phyloP scores from a whole-genome alignment of 1,140 invertebrate species.

The Acromyrmex echinatior region DNA sequence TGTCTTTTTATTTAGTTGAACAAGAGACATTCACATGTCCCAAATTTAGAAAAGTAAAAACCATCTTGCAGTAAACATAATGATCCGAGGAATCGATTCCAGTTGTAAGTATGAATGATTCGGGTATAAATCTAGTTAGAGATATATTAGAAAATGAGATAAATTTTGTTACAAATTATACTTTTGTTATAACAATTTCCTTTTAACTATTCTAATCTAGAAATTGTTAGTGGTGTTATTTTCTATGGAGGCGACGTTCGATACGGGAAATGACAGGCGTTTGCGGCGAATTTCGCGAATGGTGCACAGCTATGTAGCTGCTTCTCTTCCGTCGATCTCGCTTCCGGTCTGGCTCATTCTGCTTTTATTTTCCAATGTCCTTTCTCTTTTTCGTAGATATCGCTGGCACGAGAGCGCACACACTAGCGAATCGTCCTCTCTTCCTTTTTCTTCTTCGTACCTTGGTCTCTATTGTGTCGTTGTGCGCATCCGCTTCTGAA shows the following conservation, averaged over 20 bases:
- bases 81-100: not conserved
- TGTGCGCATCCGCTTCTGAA: slow-evolving; percentile 60
- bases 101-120: not conserved
- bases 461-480: slow-evolving; percentile 40
- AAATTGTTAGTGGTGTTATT: slow-evolving; percentile 1
- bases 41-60: not conserved
- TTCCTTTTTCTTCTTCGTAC: slow-evolving; percentile 25
- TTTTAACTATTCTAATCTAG: not conserved
- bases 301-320: not conserved
- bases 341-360: slow-evolving; percentile 16
- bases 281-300: slow-evolving; percentile 6
- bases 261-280: not conserved
- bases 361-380: slow-evolving; percentile 23
- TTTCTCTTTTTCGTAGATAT: slow-evolving; percentile 16
- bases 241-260: not conserved
- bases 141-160: not conserved
- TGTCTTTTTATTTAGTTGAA: not conserved
- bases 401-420: slow-evolving; percentile 9
- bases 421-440: slow-evolving; percentile 1
- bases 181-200: not conserved
- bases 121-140: not conserved
- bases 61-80: not conserved
- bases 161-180: not conserved
- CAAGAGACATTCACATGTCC: not conserved
- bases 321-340: not conserved